These are phyloP conservation scores for Fregetta grallaria DNA, from an alignment of 2,113 vertebrate species.

Conservation along the genomic window DNA sequence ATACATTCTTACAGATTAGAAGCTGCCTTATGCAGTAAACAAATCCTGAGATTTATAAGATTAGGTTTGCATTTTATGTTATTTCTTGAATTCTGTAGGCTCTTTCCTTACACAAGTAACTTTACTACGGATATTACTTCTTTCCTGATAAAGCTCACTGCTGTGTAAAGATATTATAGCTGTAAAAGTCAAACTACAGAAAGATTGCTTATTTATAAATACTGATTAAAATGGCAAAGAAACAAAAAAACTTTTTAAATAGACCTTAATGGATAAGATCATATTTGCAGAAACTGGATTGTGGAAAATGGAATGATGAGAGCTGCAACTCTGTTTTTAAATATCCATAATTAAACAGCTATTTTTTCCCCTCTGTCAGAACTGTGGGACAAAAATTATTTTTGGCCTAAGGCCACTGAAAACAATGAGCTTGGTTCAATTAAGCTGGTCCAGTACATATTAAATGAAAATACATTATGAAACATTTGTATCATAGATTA, in stretches of 20 bases:
- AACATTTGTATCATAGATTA: neutral
- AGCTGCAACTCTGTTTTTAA: neutral
- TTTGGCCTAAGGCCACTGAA: neutral
- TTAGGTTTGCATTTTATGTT: neutral
- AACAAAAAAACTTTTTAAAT: neutral
- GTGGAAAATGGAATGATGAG: neutral
- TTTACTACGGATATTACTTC: neutral
- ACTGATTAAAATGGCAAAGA: neutral
- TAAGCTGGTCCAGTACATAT: neutral
- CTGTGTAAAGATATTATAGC: neutral
- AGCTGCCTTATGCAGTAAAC: neutral
- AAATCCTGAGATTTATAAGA: neutral
- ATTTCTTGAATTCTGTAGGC: neutral
- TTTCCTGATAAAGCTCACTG: neutral
- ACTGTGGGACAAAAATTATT: neutral
- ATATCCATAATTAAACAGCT: neutral
- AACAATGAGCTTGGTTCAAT: neutral
- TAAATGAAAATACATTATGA: neutral
- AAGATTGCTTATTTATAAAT: neutral
- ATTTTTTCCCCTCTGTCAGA: neutral
- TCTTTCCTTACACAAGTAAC: neutral
- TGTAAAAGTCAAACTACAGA: neutral
- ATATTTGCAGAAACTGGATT: neutral
- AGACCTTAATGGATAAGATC: neutral
- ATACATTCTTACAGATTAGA: neutral